Percentiles rank a stretch among this genome's conserved stretches.
These are phyloP conservation scores for Bathynomus jamesi DNA, from an alignment of 1,140 invertebrate species.

Conservation along the genomic window DNA sequence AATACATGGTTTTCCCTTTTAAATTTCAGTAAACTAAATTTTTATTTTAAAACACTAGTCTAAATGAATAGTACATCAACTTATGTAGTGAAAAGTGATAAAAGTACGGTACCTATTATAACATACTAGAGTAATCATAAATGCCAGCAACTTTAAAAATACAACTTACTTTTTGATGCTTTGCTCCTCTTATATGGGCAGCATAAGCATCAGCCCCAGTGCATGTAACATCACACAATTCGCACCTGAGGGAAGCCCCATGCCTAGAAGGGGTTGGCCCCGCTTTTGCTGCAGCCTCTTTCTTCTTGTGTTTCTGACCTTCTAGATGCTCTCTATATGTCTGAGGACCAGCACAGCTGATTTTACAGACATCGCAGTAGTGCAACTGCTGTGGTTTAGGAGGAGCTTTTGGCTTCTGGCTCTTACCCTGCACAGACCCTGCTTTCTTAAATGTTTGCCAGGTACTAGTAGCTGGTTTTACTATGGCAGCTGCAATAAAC, in stretches of 20 bases:
- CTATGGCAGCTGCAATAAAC: not conserved
- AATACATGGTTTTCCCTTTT: too few relatives aligned
- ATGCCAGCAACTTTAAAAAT: too few relatives aligned
- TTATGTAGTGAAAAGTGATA: too few relatives aligned
- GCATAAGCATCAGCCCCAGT: constrained; percentile 96
- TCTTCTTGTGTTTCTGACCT: constrained; percentile 98
- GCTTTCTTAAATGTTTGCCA: constrained; percentile 36
- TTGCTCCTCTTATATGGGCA: constrained; percentile 92
- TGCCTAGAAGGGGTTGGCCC: constrained; percentile 51
- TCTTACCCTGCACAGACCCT: constrained; percentile 42
- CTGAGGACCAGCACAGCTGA: constrained; percentile 91
- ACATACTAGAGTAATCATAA: too few relatives aligned
- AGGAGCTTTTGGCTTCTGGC: constrained; percentile 63
- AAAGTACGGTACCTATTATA: too few relatives aligned
- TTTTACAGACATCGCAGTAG: constrained; percentile 95
- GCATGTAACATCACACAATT: constrained; percentile 93
- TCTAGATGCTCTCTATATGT: constrained; percentile 77
- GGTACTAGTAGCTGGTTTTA: constrained; percentile 30
- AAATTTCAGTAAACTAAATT: too few relatives aligned
- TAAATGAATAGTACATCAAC: too few relatives aligned
- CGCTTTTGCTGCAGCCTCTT: constrained; percentile 78
- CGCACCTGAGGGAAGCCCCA: constrained; percentile 53
- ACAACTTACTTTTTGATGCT: constrained; percentile 90
- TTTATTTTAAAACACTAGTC: too few relatives aligned
- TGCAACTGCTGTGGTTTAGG: constrained; percentile 85